These are phyloP conservation scores for Epizoanthus stellaris DNA, from an alignment of 92 coral and sea anemone species.

Conservation along the genomic window DNA sequence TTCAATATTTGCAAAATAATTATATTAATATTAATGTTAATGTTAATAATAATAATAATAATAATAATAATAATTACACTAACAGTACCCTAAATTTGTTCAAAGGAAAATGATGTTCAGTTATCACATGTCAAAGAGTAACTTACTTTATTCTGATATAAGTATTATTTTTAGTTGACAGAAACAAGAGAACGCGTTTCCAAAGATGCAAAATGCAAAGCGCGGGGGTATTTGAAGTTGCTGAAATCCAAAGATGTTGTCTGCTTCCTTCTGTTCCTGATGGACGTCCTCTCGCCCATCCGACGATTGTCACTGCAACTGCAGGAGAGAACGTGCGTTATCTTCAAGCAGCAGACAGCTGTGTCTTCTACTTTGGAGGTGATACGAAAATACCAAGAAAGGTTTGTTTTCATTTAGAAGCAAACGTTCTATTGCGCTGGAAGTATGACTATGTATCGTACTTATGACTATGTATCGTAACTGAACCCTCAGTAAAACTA, in stretches of 20 bases:
- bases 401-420: background rate
- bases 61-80: no score
- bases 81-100: no score
- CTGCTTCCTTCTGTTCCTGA: background rate
- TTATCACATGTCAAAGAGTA: no score
- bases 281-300: background rate
- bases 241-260: constrained; percentile 14
- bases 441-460: background rate
- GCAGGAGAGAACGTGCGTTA: constrained; percentile 6
- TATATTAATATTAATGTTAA: background rate
- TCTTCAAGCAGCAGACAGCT: background rate
- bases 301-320: constrained; percentile 17
- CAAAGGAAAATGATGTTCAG: no score
- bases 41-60: no score
- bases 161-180: background rate
- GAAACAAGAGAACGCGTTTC: constrained; percentile 13
- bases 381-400: constrained; percentile 1
- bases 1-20: background rate
- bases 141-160: no score
- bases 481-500: no score
- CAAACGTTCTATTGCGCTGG: background rate
- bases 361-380: constrained; percentile 1
- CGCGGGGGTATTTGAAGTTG: background rate
- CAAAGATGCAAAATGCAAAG: background rate
- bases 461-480: background rate